These are phyloP conservation scores for Volucella zonaria DNA, from an alignment of 2,888 invertebrate species.

Conservation along the genomic window DNA sequence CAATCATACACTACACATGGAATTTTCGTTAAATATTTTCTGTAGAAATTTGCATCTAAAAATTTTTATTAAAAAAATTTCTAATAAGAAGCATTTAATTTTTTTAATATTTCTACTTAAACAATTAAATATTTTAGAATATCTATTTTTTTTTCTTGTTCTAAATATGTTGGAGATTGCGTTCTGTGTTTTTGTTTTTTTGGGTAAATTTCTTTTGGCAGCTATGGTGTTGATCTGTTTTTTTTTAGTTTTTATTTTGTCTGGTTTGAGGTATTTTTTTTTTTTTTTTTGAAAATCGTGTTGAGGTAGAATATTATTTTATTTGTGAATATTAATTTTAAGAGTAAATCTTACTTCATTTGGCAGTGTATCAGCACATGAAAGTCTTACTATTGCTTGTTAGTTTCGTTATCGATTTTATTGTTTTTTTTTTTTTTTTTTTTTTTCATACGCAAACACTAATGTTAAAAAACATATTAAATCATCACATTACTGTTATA, in stretches of 20 bases:
- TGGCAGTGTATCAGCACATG: slow-evolving; percentile 65
- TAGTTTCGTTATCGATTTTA: slow-evolving; percentile 15
- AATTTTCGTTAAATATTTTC: slow-evolving; percentile 27
- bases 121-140: slow-evolving; percentile 1
- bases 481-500: slow-evolving; percentile 61
- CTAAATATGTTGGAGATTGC: slow-evolving; percentile 32
- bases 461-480: slow-evolving; percentile 58
- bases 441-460: slow-evolving; percentile 52
- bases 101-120: slow-evolving; percentile 44
- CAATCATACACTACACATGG: slow-evolving; percentile 57
- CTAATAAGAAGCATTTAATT: slow-evolving; percentile 57
- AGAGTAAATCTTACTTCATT: slow-evolving; percentile 1
- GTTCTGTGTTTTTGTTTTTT: slow-evolving; percentile 12
- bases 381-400: slow-evolving; percentile 70
- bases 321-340: slow-evolving; percentile 36
- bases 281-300: slow-evolving; percentile 1
- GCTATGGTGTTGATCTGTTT: background rate
- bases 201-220: slow-evolving; percentile 33
- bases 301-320: slow-evolving; percentile 62
- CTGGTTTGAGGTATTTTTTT: slow-evolving; percentile 44
- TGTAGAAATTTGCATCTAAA: slow-evolving; percentile 72
- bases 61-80: slow-evolving; percentile 60
- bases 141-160: slow-evolving; percentile 5
- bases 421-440: slow-evolving; percentile 3
- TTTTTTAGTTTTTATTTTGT: slow-evolving; percentile 18